phyloP scores from a whole-genome alignment of 2,113 vertebrate genomes.

The Loxodonta africana region DNA sequence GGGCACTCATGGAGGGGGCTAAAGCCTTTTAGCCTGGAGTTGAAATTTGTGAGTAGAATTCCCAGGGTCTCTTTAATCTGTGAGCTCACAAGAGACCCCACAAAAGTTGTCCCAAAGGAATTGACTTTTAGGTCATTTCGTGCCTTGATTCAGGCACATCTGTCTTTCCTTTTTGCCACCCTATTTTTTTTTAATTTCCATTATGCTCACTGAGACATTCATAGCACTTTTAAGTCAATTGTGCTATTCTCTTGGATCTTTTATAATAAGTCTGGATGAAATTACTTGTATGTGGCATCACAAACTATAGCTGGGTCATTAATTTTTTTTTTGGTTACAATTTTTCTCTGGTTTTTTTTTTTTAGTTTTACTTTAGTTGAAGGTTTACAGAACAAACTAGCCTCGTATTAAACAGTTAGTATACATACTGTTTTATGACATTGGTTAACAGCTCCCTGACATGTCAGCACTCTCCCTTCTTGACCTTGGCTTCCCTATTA shows the following conservation, averaged over 20 bases:
- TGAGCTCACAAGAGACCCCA: background rate
- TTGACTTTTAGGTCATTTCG: background rate
- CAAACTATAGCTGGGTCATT: background rate
- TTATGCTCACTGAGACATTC: background rate
- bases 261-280: background rate
- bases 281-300: background rate
- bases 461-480: no score
- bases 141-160: background rate
- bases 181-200: no score
- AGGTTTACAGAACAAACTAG: no score
- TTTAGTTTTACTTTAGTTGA: no score
- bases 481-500: no score
- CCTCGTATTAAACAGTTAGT: no score
- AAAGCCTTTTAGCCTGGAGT: background rate
- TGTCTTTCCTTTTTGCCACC: background rate
- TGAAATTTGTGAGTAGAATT: background rate
- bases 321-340: no score
- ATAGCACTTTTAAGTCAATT: background rate
- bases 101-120: background rate
- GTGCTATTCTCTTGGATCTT: background rate
- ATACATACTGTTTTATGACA: no score
- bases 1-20: background rate
- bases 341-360: no score
- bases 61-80: background rate
- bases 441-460: no score